Conservation (phyloP, 2,888 invertebrate species). For the Rhamnusium bicolor region DNA sequence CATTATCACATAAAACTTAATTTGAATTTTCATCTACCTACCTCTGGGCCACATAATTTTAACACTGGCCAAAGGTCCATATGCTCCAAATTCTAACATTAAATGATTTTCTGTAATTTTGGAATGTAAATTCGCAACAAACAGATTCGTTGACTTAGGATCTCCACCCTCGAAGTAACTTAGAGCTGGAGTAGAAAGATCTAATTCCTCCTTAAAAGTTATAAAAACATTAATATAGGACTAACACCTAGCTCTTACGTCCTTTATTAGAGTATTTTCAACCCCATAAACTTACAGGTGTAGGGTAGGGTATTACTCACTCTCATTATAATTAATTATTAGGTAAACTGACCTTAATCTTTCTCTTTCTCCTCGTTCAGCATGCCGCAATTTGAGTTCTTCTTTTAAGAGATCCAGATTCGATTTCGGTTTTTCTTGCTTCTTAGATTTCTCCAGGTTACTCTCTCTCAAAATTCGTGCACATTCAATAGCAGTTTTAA, state of each 20-base stretch:
- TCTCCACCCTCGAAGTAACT: conserved; percentile 93
- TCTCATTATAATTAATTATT: too few relatives aligned
- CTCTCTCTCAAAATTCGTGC: conserved; percentile 77
- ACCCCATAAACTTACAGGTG: too few relatives aligned
- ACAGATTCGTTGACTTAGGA: conserved; percentile 96
- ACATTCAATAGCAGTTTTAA: conserved; percentile 80
- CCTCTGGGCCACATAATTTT: conserved; percentile 99
- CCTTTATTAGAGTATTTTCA: too few relatives aligned
- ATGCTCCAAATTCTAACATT: conserved; percentile 96
- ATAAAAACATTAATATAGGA: neutral
- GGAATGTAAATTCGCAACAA: conserved; percentile 95
- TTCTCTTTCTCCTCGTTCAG: conserved; percentile 87
- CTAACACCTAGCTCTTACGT: too few relatives aligned
- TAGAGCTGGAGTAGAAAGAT: conserved; percentile 39
- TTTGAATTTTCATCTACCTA: conserved; percentile 8
- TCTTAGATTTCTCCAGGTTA: conserved; percentile 75
- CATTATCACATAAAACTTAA: too few relatives aligned
- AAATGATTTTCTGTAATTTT: conserved; percentile 95
- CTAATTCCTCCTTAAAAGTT: conserved; percentile 63
- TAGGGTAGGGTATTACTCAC: too few relatives aligned
- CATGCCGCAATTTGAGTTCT: conserved; percentile 94
- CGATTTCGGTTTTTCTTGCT: conserved; percentile 91
- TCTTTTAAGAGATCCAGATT: conserved; percentile 98
- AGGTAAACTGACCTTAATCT: conserved; percentile 54
- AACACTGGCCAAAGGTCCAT: conserved; percentile 97